These are phyloP conservation scores for Leucosticte australis DNA, from an alignment of 2,113 vertebrate genomes.

Conservation along the genomic window DNA sequence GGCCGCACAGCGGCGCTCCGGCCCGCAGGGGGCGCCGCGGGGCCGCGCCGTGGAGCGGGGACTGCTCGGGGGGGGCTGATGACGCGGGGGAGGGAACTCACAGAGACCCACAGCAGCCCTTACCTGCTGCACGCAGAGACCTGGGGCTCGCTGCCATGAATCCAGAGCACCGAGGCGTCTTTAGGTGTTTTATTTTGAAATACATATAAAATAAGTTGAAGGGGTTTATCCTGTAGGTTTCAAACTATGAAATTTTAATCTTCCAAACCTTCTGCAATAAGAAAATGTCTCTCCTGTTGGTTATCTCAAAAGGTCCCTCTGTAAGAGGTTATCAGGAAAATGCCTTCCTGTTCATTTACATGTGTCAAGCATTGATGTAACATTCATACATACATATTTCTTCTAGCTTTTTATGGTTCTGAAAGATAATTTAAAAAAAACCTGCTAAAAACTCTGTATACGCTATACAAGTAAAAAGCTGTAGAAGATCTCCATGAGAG, in stretches of 20 bases:
- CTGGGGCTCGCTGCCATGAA: not conserved
- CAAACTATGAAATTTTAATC: not conserved
- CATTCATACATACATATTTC: not conserved
- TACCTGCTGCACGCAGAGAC: not conserved
- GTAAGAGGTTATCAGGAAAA: not conserved
- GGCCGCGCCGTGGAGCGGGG: not conserved
- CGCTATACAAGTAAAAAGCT: not conserved
- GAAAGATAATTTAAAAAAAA: not conserved
- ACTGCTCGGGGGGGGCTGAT: too few species aligned
- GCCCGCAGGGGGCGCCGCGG: not conserved
- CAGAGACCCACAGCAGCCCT: not conserved
- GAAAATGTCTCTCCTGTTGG: not conserved
- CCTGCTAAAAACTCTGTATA: not conserved
- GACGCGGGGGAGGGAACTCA: rapidly evolving
- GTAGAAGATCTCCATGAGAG: not conserved
- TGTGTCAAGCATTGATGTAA: not conserved
- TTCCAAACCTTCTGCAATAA: not conserved
- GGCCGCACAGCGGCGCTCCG: not conserved
- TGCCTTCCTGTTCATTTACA: not conserved
- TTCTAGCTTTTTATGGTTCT: not conserved
- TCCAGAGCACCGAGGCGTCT: not conserved
- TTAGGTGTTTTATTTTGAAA: not conserved
- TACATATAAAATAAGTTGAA: not conserved
- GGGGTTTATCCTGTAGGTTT: not conserved
- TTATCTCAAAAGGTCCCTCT: not conserved